These are phyloP conservation scores for Papilio protenor DNA, from an alignment of 2,888 invertebrate genomes.

Conservation along the genomic window DNA sequence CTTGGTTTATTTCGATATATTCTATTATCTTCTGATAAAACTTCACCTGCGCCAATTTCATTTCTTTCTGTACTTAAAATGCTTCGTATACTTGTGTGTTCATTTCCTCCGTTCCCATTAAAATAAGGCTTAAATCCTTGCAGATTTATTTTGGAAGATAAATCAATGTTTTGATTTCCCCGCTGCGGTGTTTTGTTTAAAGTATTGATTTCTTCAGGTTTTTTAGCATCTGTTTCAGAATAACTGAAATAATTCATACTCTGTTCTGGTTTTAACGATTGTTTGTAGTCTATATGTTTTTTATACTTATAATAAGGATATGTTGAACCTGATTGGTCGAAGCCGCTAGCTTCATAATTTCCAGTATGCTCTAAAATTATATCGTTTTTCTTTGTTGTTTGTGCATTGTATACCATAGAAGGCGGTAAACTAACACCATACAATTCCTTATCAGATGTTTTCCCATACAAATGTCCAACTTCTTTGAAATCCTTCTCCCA, in stretches of 20 bases:
- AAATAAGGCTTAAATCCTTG: constrained; percentile 61
- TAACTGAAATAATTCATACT: constrained; percentile 65
- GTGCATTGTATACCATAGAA: constrained; percentile 52
- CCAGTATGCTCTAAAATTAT: constrained; percentile 67
- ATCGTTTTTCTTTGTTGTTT: constrained; percentile 50
- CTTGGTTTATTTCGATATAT: constrained; percentile 48
- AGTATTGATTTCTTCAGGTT: constrained; percentile 67
- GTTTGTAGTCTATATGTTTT: constrained; percentile 45
- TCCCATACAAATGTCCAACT: constrained; percentile 75
- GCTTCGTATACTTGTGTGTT: constrained; percentile 50
- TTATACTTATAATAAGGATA: constrained; percentile 55
- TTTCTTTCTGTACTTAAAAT: constrained; percentile 57
- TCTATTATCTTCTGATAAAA: constrained; percentile 32
- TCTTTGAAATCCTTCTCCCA: constrained; percentile 77
- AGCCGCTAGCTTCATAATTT: constrained; percentile 51
- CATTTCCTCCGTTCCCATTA: constrained; percentile 57
- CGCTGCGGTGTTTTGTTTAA: constrained; percentile 68
- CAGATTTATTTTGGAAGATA: constrained; percentile 49
- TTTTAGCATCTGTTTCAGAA: constrained; percentile 66
- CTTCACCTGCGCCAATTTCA: constrained; percentile 55
- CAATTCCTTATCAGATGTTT: constrained; percentile 74
- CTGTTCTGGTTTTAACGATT: constrained; percentile 50
- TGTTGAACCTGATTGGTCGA: constrained; percentile 52
- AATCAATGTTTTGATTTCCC: constrained; percentile 56
- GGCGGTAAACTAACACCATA: constrained; percentile 68